A percentile compares a stretch with the other conserved stretches of the same genome.
These are phyloP conservation scores for Lagopus muta DNA, from an alignment of 2,113 vertebrate species.

Conservation along the genomic window DNA sequence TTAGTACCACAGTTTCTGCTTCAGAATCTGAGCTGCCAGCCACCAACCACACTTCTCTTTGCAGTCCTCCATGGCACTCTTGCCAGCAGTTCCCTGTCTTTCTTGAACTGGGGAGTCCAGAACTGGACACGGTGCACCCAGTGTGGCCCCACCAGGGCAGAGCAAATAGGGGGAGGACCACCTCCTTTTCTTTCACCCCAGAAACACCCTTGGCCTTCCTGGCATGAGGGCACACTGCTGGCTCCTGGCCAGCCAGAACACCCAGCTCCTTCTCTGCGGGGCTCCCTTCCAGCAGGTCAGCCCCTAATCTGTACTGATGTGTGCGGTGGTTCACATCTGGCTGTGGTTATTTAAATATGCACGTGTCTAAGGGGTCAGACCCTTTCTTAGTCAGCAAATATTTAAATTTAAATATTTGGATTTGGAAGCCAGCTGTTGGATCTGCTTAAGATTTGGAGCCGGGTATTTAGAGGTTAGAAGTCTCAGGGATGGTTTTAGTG, in stretches of 20 bases:
- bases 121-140: not conserved
- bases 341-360: not conserved
- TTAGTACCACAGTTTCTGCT: not conserved
- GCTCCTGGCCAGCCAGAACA: not conserved
- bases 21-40: not conserved
- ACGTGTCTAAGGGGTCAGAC: not conserved
- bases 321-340: not conserved
- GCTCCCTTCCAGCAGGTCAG: not conserved
- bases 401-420: not conserved
- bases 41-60: fast-evolving
- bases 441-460: not conserved
- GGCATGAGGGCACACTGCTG: too few species aligned
- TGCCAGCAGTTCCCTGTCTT: too few species aligned
- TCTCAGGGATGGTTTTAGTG: not conserved
- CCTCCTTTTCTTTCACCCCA: not conserved
- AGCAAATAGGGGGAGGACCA: not conserved
- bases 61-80: not conserved
- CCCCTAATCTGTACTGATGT: not conserved
- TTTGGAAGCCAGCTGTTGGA: not conserved
- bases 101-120: too few species aligned
- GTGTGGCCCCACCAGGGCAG: not conserved
- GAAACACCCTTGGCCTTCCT: not conserved
- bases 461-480: not conserved
- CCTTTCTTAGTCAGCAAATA: not conserved
- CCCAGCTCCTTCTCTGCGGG: not conserved